These are phyloP conservation scores for Myotis findleyi DNA, from an alignment of 2,797 vertebrate species.

Conservation along the genomic window DNA sequence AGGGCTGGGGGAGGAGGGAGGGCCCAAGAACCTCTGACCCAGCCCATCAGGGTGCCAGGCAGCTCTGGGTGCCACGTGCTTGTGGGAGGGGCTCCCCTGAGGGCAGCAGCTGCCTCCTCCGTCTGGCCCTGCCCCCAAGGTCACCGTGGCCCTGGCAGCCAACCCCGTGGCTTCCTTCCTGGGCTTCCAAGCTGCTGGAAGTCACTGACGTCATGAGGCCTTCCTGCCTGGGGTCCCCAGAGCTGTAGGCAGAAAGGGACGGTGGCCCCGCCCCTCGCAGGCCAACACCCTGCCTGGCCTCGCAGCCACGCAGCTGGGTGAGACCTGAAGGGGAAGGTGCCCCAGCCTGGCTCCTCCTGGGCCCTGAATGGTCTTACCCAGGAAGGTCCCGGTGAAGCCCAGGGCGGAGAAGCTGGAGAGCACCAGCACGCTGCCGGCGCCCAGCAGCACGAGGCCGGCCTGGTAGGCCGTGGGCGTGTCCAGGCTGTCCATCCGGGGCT, in stretches of 20 bases:
- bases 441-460: constrained; percentile 87
- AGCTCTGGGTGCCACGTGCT: not conserved
- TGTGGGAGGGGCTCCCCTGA: not conserved
- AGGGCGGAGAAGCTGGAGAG: constrained; percentile 94
- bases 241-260: not conserved
- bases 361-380: constrained; percentile 89
- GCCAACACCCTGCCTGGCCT: not conserved
- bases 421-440: constrained; percentile 91
- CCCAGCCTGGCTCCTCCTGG: not conserved
- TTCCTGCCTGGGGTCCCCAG: not conserved
- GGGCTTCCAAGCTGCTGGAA: not conserved
- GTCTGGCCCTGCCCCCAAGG: not conserved
- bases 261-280: too few species aligned
- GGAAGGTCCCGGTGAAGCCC: constrained; percentile 95
- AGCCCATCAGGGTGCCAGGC: not conserved
- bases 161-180: not conserved
- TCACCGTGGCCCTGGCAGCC: not conserved
- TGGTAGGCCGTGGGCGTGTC: constrained; percentile 87
- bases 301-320: not conserved
- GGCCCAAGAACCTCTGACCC: not conserved
- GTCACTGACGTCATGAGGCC: not conserved
- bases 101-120: not conserved
- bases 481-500: constrained; percentile 90
- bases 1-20: not conserved
- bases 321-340: not conserved